These are phyloP conservation scores for Tragopan temminckii DNA, from an alignment of 2,797 vertebrate genomes.

Conservation along the genomic window DNA sequence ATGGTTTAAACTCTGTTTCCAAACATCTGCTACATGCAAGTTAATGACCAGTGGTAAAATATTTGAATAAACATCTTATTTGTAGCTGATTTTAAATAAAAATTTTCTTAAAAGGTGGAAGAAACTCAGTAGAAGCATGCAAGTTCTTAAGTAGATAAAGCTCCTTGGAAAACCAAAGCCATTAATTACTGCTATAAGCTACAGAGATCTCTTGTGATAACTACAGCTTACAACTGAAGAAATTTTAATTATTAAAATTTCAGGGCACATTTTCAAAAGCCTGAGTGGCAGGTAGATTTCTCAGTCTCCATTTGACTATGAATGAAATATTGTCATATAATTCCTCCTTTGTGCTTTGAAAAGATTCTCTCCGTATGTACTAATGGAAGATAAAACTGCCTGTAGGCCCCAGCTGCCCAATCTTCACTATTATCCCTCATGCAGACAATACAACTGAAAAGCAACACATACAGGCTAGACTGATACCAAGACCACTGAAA, in stretches of 20 bases:
- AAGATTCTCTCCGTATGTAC: neutral
- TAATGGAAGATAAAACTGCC: neutral
- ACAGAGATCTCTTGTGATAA: conserved; percentile 13
- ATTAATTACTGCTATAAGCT: conserved; percentile 11
- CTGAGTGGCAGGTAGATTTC: neutral
- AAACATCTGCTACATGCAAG: neutral
- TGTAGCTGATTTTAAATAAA: conserved; percentile 20
- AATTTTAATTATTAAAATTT: conserved; percentile 3
- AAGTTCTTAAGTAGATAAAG: neutral
- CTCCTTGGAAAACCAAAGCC: neutral
- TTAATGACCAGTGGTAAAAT: neutral
- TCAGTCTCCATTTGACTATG: neutral
- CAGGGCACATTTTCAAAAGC: neutral
- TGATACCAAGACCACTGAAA: neutral
- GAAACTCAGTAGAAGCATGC: neutral
- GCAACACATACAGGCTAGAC: neutral
- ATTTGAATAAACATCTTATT: neutral
- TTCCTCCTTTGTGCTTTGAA: conserved; percentile 3
- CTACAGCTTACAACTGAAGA: neutral
- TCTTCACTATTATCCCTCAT: neutral
- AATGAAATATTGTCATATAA: neutral
- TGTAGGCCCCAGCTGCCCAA: neutral
- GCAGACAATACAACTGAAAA: neutral
- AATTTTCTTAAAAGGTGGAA: neutral
- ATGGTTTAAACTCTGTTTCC: neutral